Conservation (phyloP, 1,140 invertebrate genomes). For the Cyrtorhinus lividipennis region DNA sequence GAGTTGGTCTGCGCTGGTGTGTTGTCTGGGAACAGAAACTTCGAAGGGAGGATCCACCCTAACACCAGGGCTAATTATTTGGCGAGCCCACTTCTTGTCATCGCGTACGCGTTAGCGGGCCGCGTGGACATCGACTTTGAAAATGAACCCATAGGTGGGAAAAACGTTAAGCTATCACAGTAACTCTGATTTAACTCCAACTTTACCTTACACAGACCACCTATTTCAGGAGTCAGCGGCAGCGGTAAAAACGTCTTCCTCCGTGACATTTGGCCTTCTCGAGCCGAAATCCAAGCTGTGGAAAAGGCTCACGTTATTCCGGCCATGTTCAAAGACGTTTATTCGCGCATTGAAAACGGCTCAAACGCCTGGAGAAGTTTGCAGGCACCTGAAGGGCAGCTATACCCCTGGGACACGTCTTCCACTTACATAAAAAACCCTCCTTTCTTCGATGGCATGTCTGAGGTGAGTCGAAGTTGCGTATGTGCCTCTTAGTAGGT, state of each 20-base stretch:
- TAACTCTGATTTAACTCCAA: too few relatives aligned
- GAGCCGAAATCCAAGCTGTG: conserved; percentile 77
- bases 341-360: conserved; percentile 71
- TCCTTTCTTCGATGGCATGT: conserved; percentile 89
- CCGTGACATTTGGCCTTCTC: conserved; percentile 87
- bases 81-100: conserved; percentile 86
- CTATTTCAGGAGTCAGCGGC: conserved; percentile 39
- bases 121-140: conserved; percentile 92
- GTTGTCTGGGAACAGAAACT: conserved; percentile 91
- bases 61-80: conserved; percentile 92
- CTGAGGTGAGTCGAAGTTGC: conserved; percentile 37
- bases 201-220: conserved; percentile 4
- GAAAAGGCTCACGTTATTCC: conserved; percentile 85
- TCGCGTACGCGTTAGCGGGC: conserved; percentile 92
- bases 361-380: conserved; percentile 75
- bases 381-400: conserved; percentile 56
- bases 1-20: conserved; percentile 89
- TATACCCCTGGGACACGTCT: conserved; percentile 82
- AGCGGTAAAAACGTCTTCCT: conserved; percentile 69
- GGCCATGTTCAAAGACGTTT: conserved; percentile 97
- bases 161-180: too few relatives aligned
- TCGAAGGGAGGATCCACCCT: conserved; percentile 94
- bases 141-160: conserved; percentile 65
- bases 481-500: too few relatives aligned
- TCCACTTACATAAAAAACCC: conserved; percentile 96